phyloP scores from a whole-genome alignment of 2,888 invertebrate genomes.

The Oxytorus armatus region DNA sequence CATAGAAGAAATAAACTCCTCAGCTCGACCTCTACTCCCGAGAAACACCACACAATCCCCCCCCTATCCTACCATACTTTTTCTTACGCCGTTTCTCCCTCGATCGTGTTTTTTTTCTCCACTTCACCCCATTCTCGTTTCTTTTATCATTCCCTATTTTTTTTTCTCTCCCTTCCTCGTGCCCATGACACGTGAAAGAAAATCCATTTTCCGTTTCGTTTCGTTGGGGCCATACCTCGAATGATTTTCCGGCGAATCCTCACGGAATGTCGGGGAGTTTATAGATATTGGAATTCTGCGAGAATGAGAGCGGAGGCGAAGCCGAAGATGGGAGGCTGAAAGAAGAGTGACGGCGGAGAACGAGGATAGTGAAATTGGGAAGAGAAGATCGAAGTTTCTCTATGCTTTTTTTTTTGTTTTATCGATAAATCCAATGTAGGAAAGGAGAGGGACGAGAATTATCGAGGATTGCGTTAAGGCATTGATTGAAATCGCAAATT shows the following conservation, averaged over 20 bases:
- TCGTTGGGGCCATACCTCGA: constrained; percentile 24
- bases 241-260: constrained; percentile 44
- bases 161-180: constrained; percentile 39
- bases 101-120: constrained; percentile 4
- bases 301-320: neutral
- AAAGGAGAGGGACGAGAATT: neutral
- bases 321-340: constrained; percentile 56
- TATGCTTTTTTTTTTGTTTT: constrained; percentile 3
- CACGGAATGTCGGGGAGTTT: constrained; percentile 17
- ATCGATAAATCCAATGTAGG: constrained; percentile 15
- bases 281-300: constrained; percentile 53
- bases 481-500: constrained; percentile 48
- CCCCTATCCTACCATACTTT: neutral
- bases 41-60: constrained; percentile 46
- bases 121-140: constrained; percentile 16
- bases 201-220: constrained; percentile 57
- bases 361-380: constrained; percentile 6
- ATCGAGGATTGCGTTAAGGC: neutral
- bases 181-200: constrained; percentile 34
- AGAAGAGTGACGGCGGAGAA: constrained; percentile 30
- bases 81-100: neutral
- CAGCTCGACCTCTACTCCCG: constrained; percentile 20
- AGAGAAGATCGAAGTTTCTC: constrained; percentile 48
- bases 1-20: constrained; percentile 50
- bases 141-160: neutral